phyloP scores from a whole-genome alignment of 2,113 vertebrate species.

The Oreochromis niloticus region DNA sequence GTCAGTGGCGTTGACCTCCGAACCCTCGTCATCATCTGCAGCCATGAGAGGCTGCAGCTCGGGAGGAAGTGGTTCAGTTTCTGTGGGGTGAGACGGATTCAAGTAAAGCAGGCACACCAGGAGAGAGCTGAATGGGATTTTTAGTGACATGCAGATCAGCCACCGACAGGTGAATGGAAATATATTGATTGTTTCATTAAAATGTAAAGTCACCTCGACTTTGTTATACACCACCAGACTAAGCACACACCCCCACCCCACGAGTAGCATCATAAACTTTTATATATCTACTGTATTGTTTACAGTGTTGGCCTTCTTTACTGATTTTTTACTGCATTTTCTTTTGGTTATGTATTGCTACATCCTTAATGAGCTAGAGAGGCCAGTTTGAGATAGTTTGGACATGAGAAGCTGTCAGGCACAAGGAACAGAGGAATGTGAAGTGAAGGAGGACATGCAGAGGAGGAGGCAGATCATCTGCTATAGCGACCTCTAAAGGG shows the following conservation, averaged over 20 bases:
- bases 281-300: not conserved
- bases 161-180: not conserved
- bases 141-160: not conserved
- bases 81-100: conserved; percentile 48
- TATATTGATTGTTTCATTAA: not conserved
- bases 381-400: not conserved
- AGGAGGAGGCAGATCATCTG: not conserved
- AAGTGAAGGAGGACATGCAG: not conserved
- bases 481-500: not conserved
- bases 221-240: not conserved
- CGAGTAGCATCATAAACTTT: not conserved
- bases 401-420: not conserved
- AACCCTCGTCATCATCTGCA: conserved; percentile 32
- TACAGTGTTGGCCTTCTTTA: not conserved
- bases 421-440: not conserved
- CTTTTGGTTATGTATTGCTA: not conserved
- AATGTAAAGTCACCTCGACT: not conserved
- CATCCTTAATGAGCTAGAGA: not conserved
- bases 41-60: conserved; percentile 82
- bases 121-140: not conserved
- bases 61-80: conserved; percentile 80
- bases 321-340: not conserved
- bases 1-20: conserved; percentile 70
- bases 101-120: not conserved
- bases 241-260: not conserved